Base-by-base conservation (phyloP, 2,888 invertebrate genomes). In the Drosophila fungiperda region DNA sequence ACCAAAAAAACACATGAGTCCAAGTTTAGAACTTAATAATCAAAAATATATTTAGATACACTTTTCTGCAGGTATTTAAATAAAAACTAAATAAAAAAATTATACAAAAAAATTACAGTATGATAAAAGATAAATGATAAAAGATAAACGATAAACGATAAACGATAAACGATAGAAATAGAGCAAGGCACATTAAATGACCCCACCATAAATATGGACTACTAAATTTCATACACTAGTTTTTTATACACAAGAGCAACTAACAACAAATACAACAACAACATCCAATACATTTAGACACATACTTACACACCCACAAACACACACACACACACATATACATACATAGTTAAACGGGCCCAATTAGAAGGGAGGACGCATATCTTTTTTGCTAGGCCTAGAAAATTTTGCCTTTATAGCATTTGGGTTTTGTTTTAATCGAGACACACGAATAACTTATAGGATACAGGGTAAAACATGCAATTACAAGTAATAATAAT, bases 381-480 rank as follows among this genome's bases (percentile, higher is more conserved):
- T 88, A 86, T 83, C 83, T 77, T 73, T 75, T 82, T 87, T 74
- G 73, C 84, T 81, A 87, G 74, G 80, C 89, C 75, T 81, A 73
- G 59, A 87, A 76, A 67, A 72, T 74, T 89, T 89, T 86, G 79
- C 87, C 84, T 81, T 89, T 72, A 87, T 74, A 75, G 83, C 80
- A 79, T 90, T 90, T 75, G 58, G 67, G 62, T 79, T 83, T 63
- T 58, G 80, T 83, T 89, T 58, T 63, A 76, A 82, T 73, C 72
- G 68, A 70, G 76, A 55, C 55, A 89, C 83, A 83, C 75, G 71
- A 78, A 88, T 70, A 82, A 78, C 83, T 91, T 89, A 92, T 96
- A 96, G 97, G 97, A 96, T 96, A 97, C 97, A 97, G 97, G 97
- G 97, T 97, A 97, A 96, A 96, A 96, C 96, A 97, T 96, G 96